Evolutionary conservation across 1,140 invertebrate species (phyloP).

Genomic region (Bombus cullumanus): DNA sequence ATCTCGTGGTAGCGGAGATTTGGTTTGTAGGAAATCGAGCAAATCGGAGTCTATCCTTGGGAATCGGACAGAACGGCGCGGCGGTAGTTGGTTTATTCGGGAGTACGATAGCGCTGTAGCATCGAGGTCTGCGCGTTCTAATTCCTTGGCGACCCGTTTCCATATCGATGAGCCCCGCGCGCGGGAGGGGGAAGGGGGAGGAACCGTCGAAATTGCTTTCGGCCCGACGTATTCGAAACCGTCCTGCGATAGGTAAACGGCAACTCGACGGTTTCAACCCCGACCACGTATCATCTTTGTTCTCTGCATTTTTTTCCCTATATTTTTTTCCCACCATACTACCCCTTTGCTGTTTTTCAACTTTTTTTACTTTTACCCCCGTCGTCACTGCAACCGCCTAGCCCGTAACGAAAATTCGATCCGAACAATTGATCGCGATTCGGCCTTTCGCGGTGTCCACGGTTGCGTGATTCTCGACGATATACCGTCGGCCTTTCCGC

Average conservation of each 20-base stretch:
- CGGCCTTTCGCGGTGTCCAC: slow-evolving; percentile 7
- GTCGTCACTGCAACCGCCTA: background rate
- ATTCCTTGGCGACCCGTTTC: slow-evolving; percentile 54
- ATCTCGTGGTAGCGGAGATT: background rate
- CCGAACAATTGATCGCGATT: slow-evolving; percentile 50
- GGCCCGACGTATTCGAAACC: slow-evolving; percentile 42
- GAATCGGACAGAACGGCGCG: background rate
- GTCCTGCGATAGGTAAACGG: slow-evolving; percentile 37
- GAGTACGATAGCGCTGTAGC: background rate
- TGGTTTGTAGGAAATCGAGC: background rate
- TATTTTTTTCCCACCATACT: background rate
- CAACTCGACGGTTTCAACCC: slow-evolving; percentile 32
- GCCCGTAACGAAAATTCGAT: slow-evolving; percentile 34
- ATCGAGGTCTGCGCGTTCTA: slow-evolving; percentile 41
- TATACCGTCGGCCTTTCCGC: slow-evolving; percentile 64
- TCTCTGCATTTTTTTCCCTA: slow-evolving; percentile 10
- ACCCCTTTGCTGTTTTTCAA: background rate
- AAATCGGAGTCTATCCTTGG: slow-evolving; percentile 29
- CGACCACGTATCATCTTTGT: slow-evolving; percentile 39
- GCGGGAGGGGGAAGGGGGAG: background rate
- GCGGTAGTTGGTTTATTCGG: slow-evolving; percentile 19
- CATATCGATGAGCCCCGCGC: slow-evolving; percentile 46
- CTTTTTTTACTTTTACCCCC: background rate
- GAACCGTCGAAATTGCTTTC: slow-evolving; percentile 49
- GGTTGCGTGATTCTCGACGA: slow-evolving; percentile 62